Base-by-base conservation (phyloP, 2,113 vertebrate genomes). In the Tenebrosternarchus preto region DNA sequence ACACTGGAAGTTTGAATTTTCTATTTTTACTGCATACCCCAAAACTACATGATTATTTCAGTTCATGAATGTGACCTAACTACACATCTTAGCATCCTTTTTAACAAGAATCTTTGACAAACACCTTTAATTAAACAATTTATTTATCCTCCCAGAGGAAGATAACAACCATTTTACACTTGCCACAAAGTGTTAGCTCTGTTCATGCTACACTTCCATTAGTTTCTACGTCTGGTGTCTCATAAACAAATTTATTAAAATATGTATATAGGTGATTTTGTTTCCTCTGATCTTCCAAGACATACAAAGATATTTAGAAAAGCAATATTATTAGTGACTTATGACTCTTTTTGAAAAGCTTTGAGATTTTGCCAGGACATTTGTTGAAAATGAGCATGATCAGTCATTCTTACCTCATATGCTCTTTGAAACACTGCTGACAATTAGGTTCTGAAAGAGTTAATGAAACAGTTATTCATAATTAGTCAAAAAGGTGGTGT, bases 71-170 rank as follows among this genome's bases (percentile, higher is more conserved):
- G n/a, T 57, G 17, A 57, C n/a, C 17, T 57, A 57, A 22, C n/a
- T 57, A 57, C 55, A 57, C 17, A 22, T 25, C 1, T 15, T 12
- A 61, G 22, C 59, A 27, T 61, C 15, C 15, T 61, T 22, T 1
- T 61, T 61, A 25, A 25, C 22, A 27, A n/a, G 7, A 61, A 7
- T 15, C 12, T 15, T 61, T 57, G n/a, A 4, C 57, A n/a, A 59
- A 59, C 59, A 61, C 59, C 59, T 61, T 61, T 61, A 61, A 61
- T 61, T 61, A 61, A 61, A 61, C 59, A 61, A 7, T 27, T 50
- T 12, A 22, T 25, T 61, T 59, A 59, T 15, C 59, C 24, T 27
- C 20, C 27, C 59, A 61, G 22, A 61, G 20, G 20, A 9, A 25
- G 5, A 15, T 50, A 50, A 3, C 43, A 50, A 12, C 43, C 43